These are phyloP conservation scores for Drosophila repletoides DNA, from an alignment of 1,140 invertebrate species.

Conservation along the genomic window DNA sequence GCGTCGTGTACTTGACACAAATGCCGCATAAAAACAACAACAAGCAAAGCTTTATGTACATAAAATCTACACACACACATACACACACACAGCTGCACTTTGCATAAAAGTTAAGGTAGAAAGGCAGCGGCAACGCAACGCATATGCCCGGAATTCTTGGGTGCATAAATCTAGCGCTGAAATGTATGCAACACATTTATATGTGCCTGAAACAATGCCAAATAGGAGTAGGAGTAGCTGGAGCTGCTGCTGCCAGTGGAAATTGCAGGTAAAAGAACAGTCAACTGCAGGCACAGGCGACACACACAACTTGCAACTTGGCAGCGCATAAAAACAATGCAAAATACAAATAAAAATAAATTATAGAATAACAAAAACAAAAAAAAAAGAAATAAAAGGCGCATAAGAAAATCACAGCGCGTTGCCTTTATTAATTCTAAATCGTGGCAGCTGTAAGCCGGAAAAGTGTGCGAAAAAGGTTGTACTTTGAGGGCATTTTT, in stretches of 20 bases:
- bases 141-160: conserved; percentile 62
- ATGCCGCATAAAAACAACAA: conserved; percentile 70
- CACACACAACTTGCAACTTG: conserved; percentile 32
- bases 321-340: not conserved
- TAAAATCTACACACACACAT: conserved; percentile 13
- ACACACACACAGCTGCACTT: conserved; percentile 44
- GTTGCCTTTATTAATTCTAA: conserved; percentile 74
- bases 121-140: conserved; percentile 47
- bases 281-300: conserved; percentile 53
- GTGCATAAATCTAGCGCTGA: conserved; percentile 71
- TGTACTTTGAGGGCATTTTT: conserved; percentile 13
- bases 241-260: not conserved
- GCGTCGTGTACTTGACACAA: conserved; percentile 78
- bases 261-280: conserved; percentile 39
- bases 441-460: conserved; percentile 45
- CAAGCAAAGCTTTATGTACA: conserved; percentile 65
- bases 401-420: too few relatives aligned
- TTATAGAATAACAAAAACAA: conserved; percentile 16
- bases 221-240: conserved; percentile 14
- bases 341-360: conserved; percentile 20
- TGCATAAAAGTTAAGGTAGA: conserved; percentile 59
- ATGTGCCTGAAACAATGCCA: conserved; percentile 66
- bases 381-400: conserved; percentile 5
- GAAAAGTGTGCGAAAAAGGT: conserved; percentile 10
- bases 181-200: conserved; percentile 76